phyloP scores from a whole-genome alignment of 2,888 invertebrate genomes.

The Eupithecia abbreviata region DNA sequence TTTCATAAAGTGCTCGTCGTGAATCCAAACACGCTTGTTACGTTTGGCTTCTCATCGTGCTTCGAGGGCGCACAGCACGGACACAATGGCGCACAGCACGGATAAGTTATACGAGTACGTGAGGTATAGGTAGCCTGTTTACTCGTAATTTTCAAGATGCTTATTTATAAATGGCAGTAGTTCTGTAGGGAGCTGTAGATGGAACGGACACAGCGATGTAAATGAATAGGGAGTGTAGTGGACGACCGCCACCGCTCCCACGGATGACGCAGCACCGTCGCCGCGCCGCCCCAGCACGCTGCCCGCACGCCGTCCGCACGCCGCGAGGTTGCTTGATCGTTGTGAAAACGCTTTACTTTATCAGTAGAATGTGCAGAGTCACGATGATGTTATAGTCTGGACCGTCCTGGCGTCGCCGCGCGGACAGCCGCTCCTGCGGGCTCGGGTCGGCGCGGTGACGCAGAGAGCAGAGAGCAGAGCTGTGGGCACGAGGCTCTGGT shows the following conservation, averaged over 20 bases:
- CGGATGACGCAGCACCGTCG: neutral
- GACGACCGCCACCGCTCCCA: neutral
- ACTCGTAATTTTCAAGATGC: neutral
- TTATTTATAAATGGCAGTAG: neutral
- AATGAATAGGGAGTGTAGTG: neutral
- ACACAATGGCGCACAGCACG: neutral
- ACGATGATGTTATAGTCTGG: neutral
- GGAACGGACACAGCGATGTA: neutral
- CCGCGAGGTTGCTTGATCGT: neutral
- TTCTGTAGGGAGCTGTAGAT: neutral
- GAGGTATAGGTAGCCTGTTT: too few relatives aligned
- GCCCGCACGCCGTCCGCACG: neutral
- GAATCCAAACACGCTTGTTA: neutral
- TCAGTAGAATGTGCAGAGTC: neutral
- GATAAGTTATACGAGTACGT: neutral
- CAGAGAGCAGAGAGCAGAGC: too few relatives aligned
- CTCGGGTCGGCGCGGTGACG: too few relatives aligned
- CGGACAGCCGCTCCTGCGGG: too few relatives aligned
- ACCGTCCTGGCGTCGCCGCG: too few relatives aligned
- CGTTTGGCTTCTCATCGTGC: neutral
- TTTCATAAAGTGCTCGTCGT: slow-evolving; percentile 17
- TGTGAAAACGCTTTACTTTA: neutral
- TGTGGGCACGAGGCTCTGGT: too few relatives aligned
- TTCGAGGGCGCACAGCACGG: neutral
- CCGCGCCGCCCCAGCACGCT: neutral